These are phyloP conservation scores for Gymnoscopelus microlampas DNA, from an alignment of 2,797 vertebrate species.

Conservation along the genomic window DNA sequence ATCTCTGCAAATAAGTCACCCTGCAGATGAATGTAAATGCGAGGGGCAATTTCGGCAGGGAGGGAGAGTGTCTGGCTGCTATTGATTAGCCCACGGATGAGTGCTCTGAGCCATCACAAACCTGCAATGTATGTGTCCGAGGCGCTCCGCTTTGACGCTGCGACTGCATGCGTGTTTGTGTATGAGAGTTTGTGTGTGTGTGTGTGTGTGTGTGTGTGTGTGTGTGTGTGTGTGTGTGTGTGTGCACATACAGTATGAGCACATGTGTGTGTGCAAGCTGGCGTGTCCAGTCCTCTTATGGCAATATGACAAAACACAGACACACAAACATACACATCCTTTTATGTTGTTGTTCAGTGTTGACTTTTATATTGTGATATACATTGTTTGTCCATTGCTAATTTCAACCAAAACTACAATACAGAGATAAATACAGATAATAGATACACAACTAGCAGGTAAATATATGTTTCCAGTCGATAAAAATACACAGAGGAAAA, in stretches of 20 bases:
- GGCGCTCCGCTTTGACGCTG: not conserved
- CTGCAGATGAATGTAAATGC: conserved; percentile 31
- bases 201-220: too few species aligned
- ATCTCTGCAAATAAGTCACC: conserved; percentile 43
- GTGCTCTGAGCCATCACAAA: conserved; percentile 41
- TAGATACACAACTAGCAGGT: conserved; percentile 37
- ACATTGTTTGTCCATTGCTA: conserved; percentile 28
- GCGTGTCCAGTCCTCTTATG: too few species aligned
- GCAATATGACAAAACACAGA: not conserved
- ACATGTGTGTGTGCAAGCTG: not conserved
- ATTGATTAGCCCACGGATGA: conserved; percentile 48
- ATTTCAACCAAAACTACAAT: conserved; percentile 48
- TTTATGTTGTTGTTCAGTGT: conserved; percentile 20
- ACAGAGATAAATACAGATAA: conserved; percentile 39
- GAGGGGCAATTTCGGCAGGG: conserved; percentile 4
- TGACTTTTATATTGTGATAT: conserved; percentile 60
- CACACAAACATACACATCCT: not conserved
- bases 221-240: not conserved
- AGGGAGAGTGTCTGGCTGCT: conserved; percentile 38
- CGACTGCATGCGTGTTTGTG: not conserved
- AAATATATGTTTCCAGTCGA: conserved; percentile 33
- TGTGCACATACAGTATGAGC: not conserved
- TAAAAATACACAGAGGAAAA: conserved; percentile 49
- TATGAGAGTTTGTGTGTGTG: not conserved
- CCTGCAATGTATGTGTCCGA: conserved; percentile 33